A percentile compares a stretch with the other conserved stretches of the same genome.
phyloP scores from a whole-genome alignment of 2,888 invertebrate genomes.

The Philhelius pedissequus region DNA sequence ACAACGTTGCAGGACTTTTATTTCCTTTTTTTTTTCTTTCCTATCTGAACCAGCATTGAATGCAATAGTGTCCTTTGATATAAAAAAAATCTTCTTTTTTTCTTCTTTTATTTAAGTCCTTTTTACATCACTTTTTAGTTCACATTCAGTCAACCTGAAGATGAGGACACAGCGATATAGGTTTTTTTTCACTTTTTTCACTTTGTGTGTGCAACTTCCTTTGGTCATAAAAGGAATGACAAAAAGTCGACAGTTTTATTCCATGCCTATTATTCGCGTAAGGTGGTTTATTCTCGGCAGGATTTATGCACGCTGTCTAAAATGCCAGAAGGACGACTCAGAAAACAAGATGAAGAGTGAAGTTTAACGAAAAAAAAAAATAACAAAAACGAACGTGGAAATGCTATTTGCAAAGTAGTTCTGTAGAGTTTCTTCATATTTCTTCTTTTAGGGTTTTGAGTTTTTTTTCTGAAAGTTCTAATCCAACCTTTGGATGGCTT shows the following conservation, averaged over 20 bases:
- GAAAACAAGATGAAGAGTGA: constrained; percentile 3
- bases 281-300: constrained; percentile 51
- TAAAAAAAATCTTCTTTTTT: background rate
- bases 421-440: constrained; percentile 29
- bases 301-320: constrained; percentile 42
- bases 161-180: constrained; percentile 53
- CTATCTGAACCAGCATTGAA: constrained; percentile 1
- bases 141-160: constrained; percentile 66
- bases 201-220: constrained; percentile 22
- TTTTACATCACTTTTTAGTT: constrained; percentile 53
- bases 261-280: constrained; percentile 67
- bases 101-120: constrained; percentile 8
- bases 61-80: constrained; percentile 38
- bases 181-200: background rate
- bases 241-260: constrained; percentile 67
- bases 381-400: constrained; percentile 44
- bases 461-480: background rate
- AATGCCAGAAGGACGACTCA: constrained; percentile 15
- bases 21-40: background rate
- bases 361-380: background rate
- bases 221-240: constrained; percentile 43
- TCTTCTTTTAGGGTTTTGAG: background rate
- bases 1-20: constrained; percentile 18
- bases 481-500: background rate
- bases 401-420: constrained; percentile 57